phyloP scores from a whole-genome alignment of 30 jellyfish, hydroid and myxozoan species.

The Hydractinia echinata region DNA sequence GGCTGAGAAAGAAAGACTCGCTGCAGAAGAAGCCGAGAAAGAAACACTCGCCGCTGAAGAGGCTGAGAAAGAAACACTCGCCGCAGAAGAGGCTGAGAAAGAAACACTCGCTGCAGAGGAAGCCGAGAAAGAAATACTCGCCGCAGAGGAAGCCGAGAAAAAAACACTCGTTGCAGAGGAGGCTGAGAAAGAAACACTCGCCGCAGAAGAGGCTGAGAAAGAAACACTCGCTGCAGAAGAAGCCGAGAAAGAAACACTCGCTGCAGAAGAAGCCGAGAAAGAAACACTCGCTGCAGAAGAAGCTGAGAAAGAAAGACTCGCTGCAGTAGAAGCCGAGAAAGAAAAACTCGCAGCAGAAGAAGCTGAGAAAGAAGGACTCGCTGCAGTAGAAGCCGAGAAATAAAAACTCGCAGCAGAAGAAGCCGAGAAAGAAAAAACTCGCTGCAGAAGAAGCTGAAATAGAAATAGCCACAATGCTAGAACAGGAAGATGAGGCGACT shows the following conservation, averaged over 20 bases:
- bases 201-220: too few species aligned
- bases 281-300: too few species aligned
- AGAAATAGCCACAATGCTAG: not conserved
- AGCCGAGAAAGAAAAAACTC: not conserved
- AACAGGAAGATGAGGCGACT: too few species aligned
- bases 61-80: constrained; percentile 32
- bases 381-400: constrained; percentile 19
- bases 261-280: too few species aligned
- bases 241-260: too few species aligned
- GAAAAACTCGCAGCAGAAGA: constrained; percentile 21
- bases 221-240: too few species aligned
- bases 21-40: constrained; percentile 36
- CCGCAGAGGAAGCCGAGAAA: constrained; percentile 28
- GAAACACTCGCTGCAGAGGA: constrained; percentile 22
- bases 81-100: constrained; percentile 33
- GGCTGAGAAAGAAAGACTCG: constrained; percentile 26
- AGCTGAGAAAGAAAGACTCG: constrained; percentile 26
- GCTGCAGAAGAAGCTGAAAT: constrained; percentile 9
- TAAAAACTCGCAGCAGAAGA: not conserved
- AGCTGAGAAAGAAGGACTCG: constrained; percentile 7
- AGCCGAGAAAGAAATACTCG: constrained; percentile 24
- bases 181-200: constrained; percentile 24
- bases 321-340: constrained; percentile 29
- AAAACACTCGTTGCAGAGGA: constrained; percentile 26
- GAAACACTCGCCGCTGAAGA: constrained; percentile 8